These are phyloP conservation scores for Butorides virescens DNA, from an alignment of 2,113 vertebrate genomes.

Conservation along the genomic window DNA sequence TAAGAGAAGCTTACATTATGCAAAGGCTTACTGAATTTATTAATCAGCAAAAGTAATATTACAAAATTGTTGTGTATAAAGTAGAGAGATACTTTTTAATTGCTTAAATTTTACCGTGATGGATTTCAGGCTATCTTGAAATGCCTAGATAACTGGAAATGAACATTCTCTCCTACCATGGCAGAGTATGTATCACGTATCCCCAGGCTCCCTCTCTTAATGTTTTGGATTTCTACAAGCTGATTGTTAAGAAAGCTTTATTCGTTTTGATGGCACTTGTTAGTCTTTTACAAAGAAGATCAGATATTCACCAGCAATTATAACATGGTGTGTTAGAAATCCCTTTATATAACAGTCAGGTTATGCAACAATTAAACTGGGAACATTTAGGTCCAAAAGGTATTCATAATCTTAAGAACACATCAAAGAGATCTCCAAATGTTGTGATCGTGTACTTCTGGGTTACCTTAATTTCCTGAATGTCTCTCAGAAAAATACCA, in stretches of 20 bases:
- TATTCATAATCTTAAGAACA: not conserved
- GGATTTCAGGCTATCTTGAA: not conserved
- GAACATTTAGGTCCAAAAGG: not conserved
- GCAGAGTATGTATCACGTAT: not conserved
- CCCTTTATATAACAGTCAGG: not conserved
- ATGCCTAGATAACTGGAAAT: not conserved
- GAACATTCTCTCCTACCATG: not conserved
- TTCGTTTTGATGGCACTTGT: not conserved
- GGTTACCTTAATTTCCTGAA: not conserved
- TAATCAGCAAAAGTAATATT: not conserved
- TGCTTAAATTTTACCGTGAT: not conserved
- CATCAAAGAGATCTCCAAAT: not conserved
- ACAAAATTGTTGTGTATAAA: not conserved
- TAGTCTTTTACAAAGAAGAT: not conserved
- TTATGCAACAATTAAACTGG: not conserved
- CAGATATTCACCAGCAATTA: not conserved
- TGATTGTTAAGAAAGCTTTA: not conserved
- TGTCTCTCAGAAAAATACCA: not conserved
- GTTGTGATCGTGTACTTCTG: not conserved
- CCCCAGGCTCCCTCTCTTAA: not conserved
- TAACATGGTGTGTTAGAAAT: not conserved
- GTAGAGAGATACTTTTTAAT: not conserved
- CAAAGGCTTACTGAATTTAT: not conserved
- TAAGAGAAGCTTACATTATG: not conserved
- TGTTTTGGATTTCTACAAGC: not conserved